phyloP scores from a whole-genome alignment of 1,140 invertebrate species.

The Cyrtorhinus lividipennis region DNA sequence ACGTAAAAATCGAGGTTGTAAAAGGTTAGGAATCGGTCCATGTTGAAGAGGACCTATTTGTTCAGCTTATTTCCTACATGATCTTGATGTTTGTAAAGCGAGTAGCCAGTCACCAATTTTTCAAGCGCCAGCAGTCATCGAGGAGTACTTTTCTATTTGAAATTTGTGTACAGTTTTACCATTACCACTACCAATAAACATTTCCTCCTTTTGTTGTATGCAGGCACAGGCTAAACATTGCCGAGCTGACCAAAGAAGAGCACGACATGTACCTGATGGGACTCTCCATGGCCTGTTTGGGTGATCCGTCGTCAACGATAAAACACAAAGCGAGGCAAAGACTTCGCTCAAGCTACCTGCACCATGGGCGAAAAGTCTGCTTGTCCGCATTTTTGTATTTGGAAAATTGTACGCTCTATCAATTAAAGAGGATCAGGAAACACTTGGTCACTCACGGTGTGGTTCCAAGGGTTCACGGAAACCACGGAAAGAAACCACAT shows the following conservation, averaged over 20 bases:
- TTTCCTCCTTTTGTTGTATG: constrained; percentile 28
- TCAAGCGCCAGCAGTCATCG: no score
- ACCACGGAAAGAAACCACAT: constrained; percentile 64
- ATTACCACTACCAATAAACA: no score
- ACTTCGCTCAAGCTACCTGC: constrained; percentile 55
- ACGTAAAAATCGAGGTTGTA: no score
- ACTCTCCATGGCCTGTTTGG: constrained; percentile 60
- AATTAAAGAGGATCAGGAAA: constrained; percentile 58
- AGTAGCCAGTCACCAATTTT: no score
- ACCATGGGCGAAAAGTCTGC: constrained; percentile 55
- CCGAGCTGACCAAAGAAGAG: constrained; percentile 58
- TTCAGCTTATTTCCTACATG: no score
- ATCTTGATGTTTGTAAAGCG: no score
- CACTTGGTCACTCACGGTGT: constrained; percentile 64
- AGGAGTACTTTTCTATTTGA: no score
- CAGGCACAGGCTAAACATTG: constrained; percentile 55
- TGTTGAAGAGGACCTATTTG: no score
- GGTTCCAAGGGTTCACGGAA: constrained; percentile 57
- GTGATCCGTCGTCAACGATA: constrained; percentile 55
- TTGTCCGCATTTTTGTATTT: constrained; percentile 63
- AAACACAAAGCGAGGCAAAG: constrained; percentile 54
- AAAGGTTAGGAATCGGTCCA: no score
- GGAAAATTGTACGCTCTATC: constrained; percentile 66
- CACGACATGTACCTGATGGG: constrained; percentile 63
- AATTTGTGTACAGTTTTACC: no score